Evolutionary conservation across 2,113 vertebrate genomes (phyloP), one percentile per base, ranked within the genome.

Genomic region (Dromiciops gliroides): DNA sequence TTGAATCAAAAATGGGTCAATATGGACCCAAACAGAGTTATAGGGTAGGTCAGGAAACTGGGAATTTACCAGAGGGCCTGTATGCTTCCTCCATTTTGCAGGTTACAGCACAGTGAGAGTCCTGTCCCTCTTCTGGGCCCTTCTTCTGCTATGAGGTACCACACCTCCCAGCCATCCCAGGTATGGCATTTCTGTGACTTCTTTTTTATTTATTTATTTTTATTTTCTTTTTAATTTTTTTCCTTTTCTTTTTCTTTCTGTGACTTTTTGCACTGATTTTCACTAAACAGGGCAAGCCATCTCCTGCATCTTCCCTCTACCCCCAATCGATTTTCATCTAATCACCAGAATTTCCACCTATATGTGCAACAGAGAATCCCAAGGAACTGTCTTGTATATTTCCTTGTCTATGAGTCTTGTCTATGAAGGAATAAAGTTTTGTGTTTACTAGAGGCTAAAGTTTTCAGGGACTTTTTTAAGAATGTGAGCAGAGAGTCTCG

Each of bases 401-500:
- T 52, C 11, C 47, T 94, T 89, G 23, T 50, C 9, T 93, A 12
- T 31, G 16, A 95, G 89, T n/a, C n/a, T n/a, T n/a, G n/a, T n/a
- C n/a, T n/a, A n/a, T n/a, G 23, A 31, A 31, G 48, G 1, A 96
- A 14, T 3, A 90, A 96, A 90, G 92, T 51, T 92, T 92, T 93
- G 22, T 92, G 95, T 96, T 91, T 94, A 95, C 10, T 48, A n/a
- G 88, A 95, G 67, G 23, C 48, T 60, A 23, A 94, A 90, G 51
- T 93, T 47, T 96, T 93, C 88, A 92, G 88, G 75, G 91, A 50
- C 67, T 93, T 96, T 93, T 96, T 97, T 89, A 94, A 95, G 89
- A 95, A 94, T 94, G 94, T 67, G 93, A 96, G 93, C 96, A 91
- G 24, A 92, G 89, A 97, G 95, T 24, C 93, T 90, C 93, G 94